Evolutionary conservation across 2,888 invertebrate genomes (phyloP).

Genomic region (Arge pagana): DNA sequence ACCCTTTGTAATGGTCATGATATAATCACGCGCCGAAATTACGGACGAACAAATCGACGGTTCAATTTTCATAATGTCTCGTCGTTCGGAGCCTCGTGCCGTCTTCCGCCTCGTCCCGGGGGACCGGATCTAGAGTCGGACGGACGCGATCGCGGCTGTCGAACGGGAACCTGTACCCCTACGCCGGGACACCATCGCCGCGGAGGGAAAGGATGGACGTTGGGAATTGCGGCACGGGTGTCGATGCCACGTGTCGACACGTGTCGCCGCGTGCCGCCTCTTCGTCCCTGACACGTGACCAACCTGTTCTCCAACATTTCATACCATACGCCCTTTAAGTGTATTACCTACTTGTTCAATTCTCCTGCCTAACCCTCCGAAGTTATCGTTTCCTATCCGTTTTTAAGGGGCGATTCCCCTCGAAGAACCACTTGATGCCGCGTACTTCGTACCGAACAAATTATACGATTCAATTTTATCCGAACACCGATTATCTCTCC

Average conservation of each 20-base stretch:
- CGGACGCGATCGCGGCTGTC: not conserved
- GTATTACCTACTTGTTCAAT: conserved; percentile 42
- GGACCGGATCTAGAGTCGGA: not conserved
- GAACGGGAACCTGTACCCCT: not conserved
- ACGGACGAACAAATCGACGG: conserved; percentile 56
- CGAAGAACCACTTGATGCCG: too few species aligned
- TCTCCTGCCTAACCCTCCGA: conserved; percentile 34
- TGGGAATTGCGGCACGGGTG: conserved; percentile 24
- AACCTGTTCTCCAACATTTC: conserved; percentile 41
- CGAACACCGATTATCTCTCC: too few species aligned
- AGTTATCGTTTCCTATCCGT: conserved; percentile 32
- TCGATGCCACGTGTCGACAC: conserved; percentile 47
- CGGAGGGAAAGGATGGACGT: conserved; percentile 6
- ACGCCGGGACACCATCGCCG: conserved; percentile 1
- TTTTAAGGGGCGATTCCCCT: too few species aligned
- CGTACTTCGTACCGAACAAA: too few species aligned
- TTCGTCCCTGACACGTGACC: conserved; percentile 47
- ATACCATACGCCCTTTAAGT: conserved; percentile 40
- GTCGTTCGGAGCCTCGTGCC: not conserved
- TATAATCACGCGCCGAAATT: conserved; percentile 50
- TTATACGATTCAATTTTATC: too few species aligned
- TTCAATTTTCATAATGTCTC: conserved; percentile 57
- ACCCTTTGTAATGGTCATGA: conserved; percentile 45
- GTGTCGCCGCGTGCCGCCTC: too few species aligned
- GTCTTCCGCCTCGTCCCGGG: conserved; percentile 7